Percentiles rank a stretch among this genome's conserved stretches.
These are phyloP conservation scores for Boleophthalmus pectinirostris DNA, from an alignment of 2,113 vertebrate species.

Conservation along the genomic window DNA sequence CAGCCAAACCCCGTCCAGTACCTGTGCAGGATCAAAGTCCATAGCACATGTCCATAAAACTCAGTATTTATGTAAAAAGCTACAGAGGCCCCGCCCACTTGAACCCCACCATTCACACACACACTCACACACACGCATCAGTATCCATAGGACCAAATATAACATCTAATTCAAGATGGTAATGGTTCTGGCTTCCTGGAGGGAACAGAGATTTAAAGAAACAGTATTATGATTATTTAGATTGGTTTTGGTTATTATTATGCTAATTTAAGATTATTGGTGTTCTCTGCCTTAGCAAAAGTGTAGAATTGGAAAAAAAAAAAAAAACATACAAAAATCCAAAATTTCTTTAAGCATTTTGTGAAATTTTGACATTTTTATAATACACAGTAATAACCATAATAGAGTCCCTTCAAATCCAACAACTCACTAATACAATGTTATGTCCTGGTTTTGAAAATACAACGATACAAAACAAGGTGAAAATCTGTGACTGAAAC, in stretches of 20 bases:
- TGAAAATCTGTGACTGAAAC: neutral
- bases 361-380: no score
- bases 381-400: neutral
- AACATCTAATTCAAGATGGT: conserved; percentile 71
- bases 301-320: no score
- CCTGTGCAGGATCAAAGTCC: conserved; percentile 29
- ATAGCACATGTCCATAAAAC: conserved; percentile 41
- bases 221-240: neutral
- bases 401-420: neutral
- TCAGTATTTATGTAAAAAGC: conserved; percentile 58
- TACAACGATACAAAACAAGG: neutral
- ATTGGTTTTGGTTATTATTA: neutral
- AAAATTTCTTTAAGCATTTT: neutral
- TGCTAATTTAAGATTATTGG: neutral
- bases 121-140: conserved; percentile 27
- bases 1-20: conserved; percentile 22
- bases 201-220: conserved; percentile 9
- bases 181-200: conserved; percentile 56
- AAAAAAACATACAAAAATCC: neutral
- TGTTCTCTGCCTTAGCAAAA: no score
- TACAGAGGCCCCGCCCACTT: conserved; percentile 51
- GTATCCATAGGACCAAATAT: conserved; percentile 69
- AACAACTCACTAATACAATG: conserved; percentile 3
- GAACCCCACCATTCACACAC: conserved; percentile 2
- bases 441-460: conserved; percentile 17